Evolutionary conservation across 1,140 invertebrate species (phyloP).

Genomic region (Polyergus mexicanus): DNA sequence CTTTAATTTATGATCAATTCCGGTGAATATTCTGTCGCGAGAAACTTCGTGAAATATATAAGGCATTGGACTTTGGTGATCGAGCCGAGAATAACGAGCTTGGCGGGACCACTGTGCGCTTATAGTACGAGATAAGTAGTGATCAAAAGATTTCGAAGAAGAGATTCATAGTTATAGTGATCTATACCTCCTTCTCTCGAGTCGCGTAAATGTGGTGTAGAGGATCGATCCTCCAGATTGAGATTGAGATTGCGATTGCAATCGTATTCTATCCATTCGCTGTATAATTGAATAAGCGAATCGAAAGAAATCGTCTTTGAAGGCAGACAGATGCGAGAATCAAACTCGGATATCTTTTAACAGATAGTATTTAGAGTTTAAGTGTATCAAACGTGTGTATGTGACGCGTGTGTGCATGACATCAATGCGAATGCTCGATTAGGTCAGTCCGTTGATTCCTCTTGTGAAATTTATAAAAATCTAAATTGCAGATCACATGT

Average conservation of each 20-base stretch:
- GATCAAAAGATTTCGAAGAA: conserved; percentile 44
- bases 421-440: conserved; percentile 35
- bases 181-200: conserved; percentile 20
- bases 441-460: neutral
- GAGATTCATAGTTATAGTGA: conserved; percentile 45
- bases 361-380: conserved; percentile 49
- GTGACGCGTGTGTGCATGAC: no score
- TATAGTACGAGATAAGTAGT: conserved; percentile 43
- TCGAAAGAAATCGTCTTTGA: conserved; percentile 14
- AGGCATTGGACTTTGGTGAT: neutral
- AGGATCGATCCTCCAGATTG: conserved; percentile 22
- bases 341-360: conserved; percentile 55
- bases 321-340: conserved; percentile 45
- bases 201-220: neutral
- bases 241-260: neutral
- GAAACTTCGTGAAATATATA: neutral
- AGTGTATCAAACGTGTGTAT: conserved; percentile 20
- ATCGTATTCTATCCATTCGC: neutral
- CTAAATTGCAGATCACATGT: neutral
- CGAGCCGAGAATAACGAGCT: conserved; percentile 14
- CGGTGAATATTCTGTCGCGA: neutral
- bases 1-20: neutral
- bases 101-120: conserved; percentile 35
- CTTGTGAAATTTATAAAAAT: neutral
- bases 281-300: conserved; percentile 22